Base-by-base conservation (phyloP, 2,113 vertebrate species). In the Centrocercus urophasianus region DNA sequence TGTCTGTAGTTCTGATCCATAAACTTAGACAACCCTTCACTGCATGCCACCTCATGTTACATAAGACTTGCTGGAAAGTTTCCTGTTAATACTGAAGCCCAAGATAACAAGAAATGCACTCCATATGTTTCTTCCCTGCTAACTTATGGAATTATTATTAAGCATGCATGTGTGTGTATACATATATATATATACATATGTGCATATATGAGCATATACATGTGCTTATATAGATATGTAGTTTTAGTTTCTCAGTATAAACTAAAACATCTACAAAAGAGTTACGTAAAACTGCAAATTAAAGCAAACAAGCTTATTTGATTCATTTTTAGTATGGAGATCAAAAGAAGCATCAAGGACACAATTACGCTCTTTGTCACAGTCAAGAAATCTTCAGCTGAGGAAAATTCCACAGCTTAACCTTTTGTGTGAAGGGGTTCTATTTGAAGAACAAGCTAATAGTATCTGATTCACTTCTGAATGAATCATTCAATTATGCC, bases 271-370 rank as follows among this genome's bases (percentile, higher is more conserved):
- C 47, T 78, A 21, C 30, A 18, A 50, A 95, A 90, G 24, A 21
- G 59, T 88, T 91, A 89, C 30, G 75, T 89, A 73, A 89, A 95
- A 20, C 74, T 92, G 85, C 64, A 71, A 97, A 97, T 96, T 95
- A 91, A 57, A 94, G 75, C 91, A 90, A 96, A 93, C 57, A 95
- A 75, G 89, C 87, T 19, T 74, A 25, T 66, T 93, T 84, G 59
- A 92, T 75, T 95, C 43, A 21, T 93, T 95, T 78, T 86, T 95
- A 94, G 67, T 78, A 64, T 88, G 89, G 85, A 97, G 76, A 96
- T 95, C 57, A 97, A 81, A 97, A 97, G 90, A 94, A 73, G 47
- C 64, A 96, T 96, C 92, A 97, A 97, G 95, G 88, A 93, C 85
- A 91, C 32, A 57, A 65, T 63, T 89, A 74, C 84, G 87, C 43